Percentiles rank a stretch among this genome's conserved stretches.
phyloP scores from a whole-genome alignment of 2,888 invertebrate species.

The Coecobrya sp. region DNA sequence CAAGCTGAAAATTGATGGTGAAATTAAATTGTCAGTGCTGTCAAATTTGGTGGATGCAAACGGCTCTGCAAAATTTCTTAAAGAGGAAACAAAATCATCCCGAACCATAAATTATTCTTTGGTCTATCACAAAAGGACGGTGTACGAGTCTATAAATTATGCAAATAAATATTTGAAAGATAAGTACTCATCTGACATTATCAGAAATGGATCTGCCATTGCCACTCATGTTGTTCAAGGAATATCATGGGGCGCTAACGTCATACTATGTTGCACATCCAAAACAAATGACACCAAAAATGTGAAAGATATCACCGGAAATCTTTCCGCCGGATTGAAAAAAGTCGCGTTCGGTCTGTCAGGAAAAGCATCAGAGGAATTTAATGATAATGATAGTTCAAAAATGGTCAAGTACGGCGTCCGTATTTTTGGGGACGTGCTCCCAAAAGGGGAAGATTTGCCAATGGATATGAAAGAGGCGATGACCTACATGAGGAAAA shows the following conservation, averaged over 20 bases:
- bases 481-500: conserved; percentile 54
- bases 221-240: conserved; percentile 72
- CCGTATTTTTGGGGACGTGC: conserved; percentile 68
- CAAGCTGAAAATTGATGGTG: conserved; percentile 53
- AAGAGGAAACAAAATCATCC: conserved; percentile 60
- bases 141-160: conserved; percentile 61
- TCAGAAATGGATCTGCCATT: conserved; percentile 46
- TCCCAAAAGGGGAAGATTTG: conserved; percentile 25
- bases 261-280: conserved; percentile 57
- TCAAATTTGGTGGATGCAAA: conserved; percentile 35
- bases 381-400: neutral
- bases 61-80: conserved; percentile 59
- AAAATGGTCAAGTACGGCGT: conserved; percentile 33
- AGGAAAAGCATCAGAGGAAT: conserved; percentile 15
- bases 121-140: conserved; percentile 67
- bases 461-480: conserved; percentile 59
- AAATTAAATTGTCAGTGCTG: conserved; percentile 61
- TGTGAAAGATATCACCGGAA: conserved; percentile 45
- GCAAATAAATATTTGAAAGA: conserved; percentile 60
- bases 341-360: conserved; percentile 10
- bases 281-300: conserved; percentile 59
- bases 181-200: conserved; percentile 50
- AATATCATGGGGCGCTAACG: conserved; percentile 74
- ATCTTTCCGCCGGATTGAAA: conserved; percentile 51
- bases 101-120: conserved; percentile 65